A percentile compares a stretch with the other conserved stretches of the same genome.
These are phyloP conservation scores for Blastobasis lacticolella DNA, from an alignment of 2,888 invertebrate genomes.

Conservation along the genomic window DNA sequence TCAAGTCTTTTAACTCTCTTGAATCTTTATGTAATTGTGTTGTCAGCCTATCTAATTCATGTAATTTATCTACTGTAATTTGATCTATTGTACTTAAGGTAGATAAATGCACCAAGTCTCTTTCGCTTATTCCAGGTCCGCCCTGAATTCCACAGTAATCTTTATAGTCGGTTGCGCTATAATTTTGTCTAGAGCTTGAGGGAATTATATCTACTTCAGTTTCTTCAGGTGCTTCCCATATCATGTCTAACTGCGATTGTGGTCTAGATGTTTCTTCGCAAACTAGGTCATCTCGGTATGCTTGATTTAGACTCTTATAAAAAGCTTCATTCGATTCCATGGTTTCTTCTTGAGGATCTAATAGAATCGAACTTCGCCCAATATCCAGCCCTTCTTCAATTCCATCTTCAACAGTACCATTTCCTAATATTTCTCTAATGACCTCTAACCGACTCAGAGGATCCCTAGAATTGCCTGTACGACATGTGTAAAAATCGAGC, in stretches of 20 bases:
- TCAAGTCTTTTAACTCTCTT: constrained; percentile 83
- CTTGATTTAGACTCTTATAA: constrained; percentile 90
- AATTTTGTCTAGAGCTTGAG: constrained; percentile 76
- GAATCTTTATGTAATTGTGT: constrained; percentile 86
- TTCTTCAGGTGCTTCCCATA: constrained; percentile 90
- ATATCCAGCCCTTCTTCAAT: constrained; percentile 79
- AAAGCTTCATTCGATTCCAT: constrained; percentile 90
- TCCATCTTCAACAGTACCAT: constrained; percentile 78
- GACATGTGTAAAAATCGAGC: constrained; percentile 83
- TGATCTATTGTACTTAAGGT: constrained; percentile 85
- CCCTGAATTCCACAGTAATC: constrained; percentile 80
- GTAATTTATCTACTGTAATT: constrained; percentile 84
- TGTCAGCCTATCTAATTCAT: constrained; percentile 84
- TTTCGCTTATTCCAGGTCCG: constrained; percentile 83
- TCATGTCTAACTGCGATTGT: constrained; percentile 86
- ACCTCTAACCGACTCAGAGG: constrained; percentile 73
- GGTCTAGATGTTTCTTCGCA: constrained; percentile 77
- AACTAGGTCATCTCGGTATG: constrained; percentile 86
- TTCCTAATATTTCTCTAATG: constrained; percentile 78
- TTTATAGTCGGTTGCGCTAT: constrained; percentile 85
- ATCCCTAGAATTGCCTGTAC: constrained; percentile 66
- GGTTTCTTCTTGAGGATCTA: constrained; percentile 59
- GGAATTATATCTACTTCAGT: constrained; percentile 73
- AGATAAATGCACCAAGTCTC: constrained; percentile 84
- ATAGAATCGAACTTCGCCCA: constrained; percentile 51